Conservation (phyloP, 2,888 invertebrate species). For the Zygogramma bicolorata region DNA sequence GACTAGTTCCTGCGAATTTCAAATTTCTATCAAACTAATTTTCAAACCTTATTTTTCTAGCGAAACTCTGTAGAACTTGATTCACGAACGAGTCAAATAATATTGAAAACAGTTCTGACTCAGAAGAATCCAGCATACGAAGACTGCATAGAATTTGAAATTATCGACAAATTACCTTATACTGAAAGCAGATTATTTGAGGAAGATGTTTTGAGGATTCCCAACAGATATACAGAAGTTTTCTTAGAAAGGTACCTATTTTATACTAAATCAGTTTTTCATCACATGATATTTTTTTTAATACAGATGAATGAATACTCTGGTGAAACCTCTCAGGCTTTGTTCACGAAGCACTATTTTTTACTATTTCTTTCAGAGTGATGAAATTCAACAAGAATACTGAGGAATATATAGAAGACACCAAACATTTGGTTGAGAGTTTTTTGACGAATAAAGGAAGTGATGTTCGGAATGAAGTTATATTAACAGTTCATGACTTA, state of each 20-base stretch:
- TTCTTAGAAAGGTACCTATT: slow-evolving; percentile 48
- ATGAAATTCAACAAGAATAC: slow-evolving; percentile 37
- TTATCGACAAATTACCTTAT: slow-evolving; percentile 37
- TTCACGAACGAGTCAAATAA: slow-evolving; percentile 23
- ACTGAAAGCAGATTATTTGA: slow-evolving; percentile 43
- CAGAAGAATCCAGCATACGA: slow-evolving; percentile 36
- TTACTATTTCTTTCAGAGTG: slow-evolving; percentile 36
- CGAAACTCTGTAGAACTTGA: slow-evolving; percentile 27
- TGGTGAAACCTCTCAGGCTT: neutral
- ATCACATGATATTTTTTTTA: no score
- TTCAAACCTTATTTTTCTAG: slow-evolving; percentile 32
- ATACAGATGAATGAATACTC: no score
- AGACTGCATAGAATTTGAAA: slow-evolving; percentile 41
- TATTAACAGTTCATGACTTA: slow-evolving; percentile 38
- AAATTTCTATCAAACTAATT: no score
- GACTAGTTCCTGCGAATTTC: no score
- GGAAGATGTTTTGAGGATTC: slow-evolving; percentile 43
- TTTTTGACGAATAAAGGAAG: neutral
- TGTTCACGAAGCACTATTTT: neutral
- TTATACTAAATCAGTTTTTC: neutral
- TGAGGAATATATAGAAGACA: slow-evolving; percentile 25
- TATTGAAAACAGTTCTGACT: slow-evolving; percentile 35
- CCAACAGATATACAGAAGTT: slow-evolving; percentile 45
- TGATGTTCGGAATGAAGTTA: neutral
- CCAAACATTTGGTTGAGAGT: neutral